These are phyloP conservation scores for Antrozous pallidus DNA, from an alignment of 2,797 vertebrate species.

Conservation along the genomic window DNA sequence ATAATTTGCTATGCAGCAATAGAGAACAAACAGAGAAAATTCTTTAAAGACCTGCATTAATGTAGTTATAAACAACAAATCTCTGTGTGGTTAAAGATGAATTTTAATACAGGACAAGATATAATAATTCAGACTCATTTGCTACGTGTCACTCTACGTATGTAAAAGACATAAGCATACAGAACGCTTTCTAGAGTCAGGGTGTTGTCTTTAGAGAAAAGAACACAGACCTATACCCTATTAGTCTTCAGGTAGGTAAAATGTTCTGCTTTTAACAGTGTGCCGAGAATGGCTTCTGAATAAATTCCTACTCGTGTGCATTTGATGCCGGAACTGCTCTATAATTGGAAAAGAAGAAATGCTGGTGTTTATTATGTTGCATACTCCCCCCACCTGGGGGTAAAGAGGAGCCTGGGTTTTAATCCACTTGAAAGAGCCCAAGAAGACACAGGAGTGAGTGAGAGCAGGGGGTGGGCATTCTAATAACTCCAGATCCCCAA, in stretches of 20 bases:
- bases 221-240: not conserved
- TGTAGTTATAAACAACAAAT: not conserved
- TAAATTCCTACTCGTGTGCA: constrained; percentile 12
- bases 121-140: not conserved
- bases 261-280: constrained; percentile 18
- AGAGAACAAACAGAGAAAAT: not conserved
- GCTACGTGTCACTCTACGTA: not conserved
- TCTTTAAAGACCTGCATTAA: not conserved
- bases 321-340: constrained; percentile 48
- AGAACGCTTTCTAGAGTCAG: not conserved
- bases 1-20: not conserved
- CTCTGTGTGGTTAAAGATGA: not conserved
- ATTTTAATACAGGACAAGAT: not conserved
- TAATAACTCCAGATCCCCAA: constrained; percentile 18
- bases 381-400: constrained; percentile 44
- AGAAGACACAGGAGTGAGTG: not conserved
- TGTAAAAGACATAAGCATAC: not conserved
- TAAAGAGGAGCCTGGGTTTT: constrained; percentile 55
- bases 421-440: constrained; percentile 51
- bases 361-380: constrained; percentile 61
- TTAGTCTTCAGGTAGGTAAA: not conserved
- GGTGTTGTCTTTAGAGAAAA: not conserved
- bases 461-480: not conserved
- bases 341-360: not conserved
- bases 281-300: constrained; percentile 33